Conservation (phyloP, 2,797 vertebrate genomes). For the Taeniopygia guttata region DNA sequence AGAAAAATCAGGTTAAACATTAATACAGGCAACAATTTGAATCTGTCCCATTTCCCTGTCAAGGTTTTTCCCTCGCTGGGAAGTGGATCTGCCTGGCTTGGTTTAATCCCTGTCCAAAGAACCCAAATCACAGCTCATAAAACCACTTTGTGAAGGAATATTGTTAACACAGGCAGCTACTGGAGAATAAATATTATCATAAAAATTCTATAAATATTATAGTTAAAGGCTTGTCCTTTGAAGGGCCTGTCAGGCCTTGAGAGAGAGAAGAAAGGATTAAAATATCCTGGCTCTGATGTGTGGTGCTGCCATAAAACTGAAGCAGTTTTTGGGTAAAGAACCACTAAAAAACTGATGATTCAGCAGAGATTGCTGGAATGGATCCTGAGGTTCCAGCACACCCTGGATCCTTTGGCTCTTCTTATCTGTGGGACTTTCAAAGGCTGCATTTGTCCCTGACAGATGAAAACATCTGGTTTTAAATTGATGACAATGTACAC, state of each 20-base stretch:
- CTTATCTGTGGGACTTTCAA: neutral
- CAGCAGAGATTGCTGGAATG: neutral
- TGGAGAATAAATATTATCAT: conserved; percentile 5
- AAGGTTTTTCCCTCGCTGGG: neutral
- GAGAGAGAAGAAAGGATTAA: neutral
- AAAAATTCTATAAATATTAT: conserved; percentile 26
- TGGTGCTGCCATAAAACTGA: neutral
- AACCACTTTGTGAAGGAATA: neutral
- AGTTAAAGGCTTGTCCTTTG: neutral
- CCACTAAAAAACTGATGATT: neutral
- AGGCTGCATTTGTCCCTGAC: neutral
- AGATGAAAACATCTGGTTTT: conserved; percentile 56
- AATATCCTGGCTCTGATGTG: neutral
- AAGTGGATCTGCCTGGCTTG: neutral
- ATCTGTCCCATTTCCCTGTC: neutral
- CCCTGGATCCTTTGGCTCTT: neutral
- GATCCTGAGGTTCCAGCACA: neutral
- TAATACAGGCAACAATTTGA: neutral
- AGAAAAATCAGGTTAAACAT: neutral
- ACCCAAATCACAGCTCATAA: conserved; percentile 8
- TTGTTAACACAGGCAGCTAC: conserved; percentile 27
- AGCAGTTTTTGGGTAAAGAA: neutral
- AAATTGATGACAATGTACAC: neutral
- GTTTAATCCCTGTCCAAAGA: neutral
- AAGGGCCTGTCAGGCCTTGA: neutral